Evolutionary conservation across 2,888 invertebrate species (phyloP).

Genomic region (Calameuta idolon): DNA sequence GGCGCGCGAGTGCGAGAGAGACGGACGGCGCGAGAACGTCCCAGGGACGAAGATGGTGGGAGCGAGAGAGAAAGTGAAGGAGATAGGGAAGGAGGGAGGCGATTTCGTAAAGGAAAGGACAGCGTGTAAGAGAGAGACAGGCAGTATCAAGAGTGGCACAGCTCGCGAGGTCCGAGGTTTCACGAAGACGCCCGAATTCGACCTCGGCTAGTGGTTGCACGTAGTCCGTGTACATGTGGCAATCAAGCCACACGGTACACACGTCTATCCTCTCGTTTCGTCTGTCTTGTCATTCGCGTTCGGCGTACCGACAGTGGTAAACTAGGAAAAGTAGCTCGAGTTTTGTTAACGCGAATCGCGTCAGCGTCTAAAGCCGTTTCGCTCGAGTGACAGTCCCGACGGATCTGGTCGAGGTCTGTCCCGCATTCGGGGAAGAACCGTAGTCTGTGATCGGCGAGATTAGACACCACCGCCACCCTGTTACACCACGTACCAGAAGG

Average conservation of each 20-base stretch:
- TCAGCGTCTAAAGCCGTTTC: too few relatives aligned
- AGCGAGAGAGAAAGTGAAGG: constrained; percentile 10
- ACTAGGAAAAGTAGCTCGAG: too few relatives aligned
- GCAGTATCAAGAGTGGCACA: constrained; percentile 15
- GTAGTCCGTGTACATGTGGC: constrained; percentile 62
- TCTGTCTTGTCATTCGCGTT: too few relatives aligned
- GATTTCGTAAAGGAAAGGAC: constrained; percentile 3
- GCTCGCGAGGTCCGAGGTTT: constrained; percentile 33
- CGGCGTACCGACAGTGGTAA: too few relatives aligned
- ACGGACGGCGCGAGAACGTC: background rate
- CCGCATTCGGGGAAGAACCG: too few relatives aligned
- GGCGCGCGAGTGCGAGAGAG: background rate
- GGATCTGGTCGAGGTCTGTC: too few relatives aligned
- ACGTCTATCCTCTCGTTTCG: constrained; percentile 37
- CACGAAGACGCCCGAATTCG: constrained; percentile 40
- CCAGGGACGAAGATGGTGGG: background rate
- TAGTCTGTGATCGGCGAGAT: too few relatives aligned
- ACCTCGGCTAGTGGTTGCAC: constrained; percentile 46
- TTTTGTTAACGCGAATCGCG: too few relatives aligned
- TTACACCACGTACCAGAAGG: too few relatives aligned
- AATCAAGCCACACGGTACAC: constrained; percentile 59
- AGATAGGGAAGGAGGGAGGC: constrained; percentile 10
- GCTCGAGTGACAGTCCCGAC: too few relatives aligned
- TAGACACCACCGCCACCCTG: too few relatives aligned
- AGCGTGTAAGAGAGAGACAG: background rate